A percentile compares a stretch with the other conserved stretches of the same genome.
These are phyloP conservation scores for Sciurus carolinensis DNA, from an alignment of 2,797 vertebrate species.

Conservation along the genomic window DNA sequence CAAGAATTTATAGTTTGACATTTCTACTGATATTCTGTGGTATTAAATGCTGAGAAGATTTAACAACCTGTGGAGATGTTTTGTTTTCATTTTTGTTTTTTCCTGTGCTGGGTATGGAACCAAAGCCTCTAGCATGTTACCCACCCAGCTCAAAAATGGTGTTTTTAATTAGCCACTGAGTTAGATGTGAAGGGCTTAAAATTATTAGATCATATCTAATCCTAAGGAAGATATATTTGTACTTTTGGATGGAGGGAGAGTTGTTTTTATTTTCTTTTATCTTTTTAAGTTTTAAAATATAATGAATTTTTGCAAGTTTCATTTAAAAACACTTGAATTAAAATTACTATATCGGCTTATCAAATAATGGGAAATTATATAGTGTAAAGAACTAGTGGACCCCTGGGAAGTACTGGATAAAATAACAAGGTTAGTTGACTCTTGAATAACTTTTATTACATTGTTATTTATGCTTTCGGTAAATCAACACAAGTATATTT, in stretches of 20 bases:
- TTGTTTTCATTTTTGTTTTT: not conserved
- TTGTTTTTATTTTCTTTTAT: conserved; percentile 30
- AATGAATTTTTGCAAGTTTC: conserved; percentile 43
- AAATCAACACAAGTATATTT: conserved; percentile 23
- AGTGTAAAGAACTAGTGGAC: not conserved
- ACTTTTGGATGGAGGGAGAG: not conserved
- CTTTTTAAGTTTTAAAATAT: conserved; percentile 59
- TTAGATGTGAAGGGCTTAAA: conserved; percentile 17
- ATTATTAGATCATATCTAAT: not conserved
- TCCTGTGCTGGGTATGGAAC: not conserved
- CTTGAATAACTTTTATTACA: not conserved
- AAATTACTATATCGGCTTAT: conserved; percentile 51
- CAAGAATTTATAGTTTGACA: conserved; percentile 47
- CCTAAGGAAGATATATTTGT: conserved; percentile 17
- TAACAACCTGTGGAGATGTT: not conserved
- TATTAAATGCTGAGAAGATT: not conserved
- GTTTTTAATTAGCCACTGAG: not conserved
- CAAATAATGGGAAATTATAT: conserved; percentile 4
- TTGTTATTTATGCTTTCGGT: not conserved
- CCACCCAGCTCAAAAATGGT: not conserved
- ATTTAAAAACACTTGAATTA: conserved; percentile 66
- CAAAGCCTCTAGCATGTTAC: not conserved
- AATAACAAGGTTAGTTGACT: conserved; percentile 20
- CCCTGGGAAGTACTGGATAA: conserved; percentile 1
- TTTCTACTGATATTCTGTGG: not conserved